Base-by-base conservation (phyloP, 2,113 vertebrate species). In the Lophius piscatorius region DNA sequence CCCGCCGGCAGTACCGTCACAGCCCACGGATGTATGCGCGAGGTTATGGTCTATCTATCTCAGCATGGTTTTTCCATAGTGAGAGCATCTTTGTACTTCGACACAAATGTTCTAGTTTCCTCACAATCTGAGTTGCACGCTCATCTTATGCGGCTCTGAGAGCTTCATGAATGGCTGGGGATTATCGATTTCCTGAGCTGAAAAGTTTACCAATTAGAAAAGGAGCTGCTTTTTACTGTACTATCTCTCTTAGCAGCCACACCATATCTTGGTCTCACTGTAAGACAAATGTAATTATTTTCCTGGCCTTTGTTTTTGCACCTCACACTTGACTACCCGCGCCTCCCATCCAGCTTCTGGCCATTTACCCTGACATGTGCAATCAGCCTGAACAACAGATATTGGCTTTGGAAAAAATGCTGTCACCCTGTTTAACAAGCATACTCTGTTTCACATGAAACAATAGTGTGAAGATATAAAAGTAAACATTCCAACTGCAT, bases 301-400 rank as follows among this genome's bases (percentile, higher is more conserved):
- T 57, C 41, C 11, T 63, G 9, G 16, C 21, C n/a, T 66, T 36
- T 67, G 36, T 68, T 49, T 11, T 52, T 50, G 36, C 29, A 22
- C 29, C 63, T n/a, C 70, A 68, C 73, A 70, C 61, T 41, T n/a
- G 60, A 52, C 59, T 76, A 61, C 44, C 45, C 59, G 0, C 31
- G 38, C 58, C 45, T 74, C 44, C 49, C 34, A 45, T 34, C 47
- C 57, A 42, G 57, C 46, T 68, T 70, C 26, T 2, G 74, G 63
- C 52, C 67, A 63, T 70, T 75, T 50, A 58, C 46, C 42, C 64
- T 66, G 62, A 70, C 58, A 75, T 11, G 56, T 46, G 47, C 77
- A 54, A 55, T 69, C 63, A 55, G 42, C 44, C 57, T 39, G 10
- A 70, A 76, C 58, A 60, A 24, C 47, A 63, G 47, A 60, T 55